Conservation (phyloP, 2,888 invertebrate genomes). For the Nemapogon koenigi region DNA sequence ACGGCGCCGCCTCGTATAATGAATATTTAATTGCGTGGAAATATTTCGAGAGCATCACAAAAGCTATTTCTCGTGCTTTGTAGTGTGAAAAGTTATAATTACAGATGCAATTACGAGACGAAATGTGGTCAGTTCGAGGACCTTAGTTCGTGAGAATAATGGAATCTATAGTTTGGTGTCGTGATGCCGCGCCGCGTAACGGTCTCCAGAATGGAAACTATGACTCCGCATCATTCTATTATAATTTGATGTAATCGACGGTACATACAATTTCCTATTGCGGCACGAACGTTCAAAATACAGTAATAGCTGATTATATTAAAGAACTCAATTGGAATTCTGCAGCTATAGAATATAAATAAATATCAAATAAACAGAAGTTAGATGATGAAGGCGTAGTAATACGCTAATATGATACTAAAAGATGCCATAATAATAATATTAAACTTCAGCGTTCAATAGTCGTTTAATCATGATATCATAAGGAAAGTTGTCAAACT, state of each 20-base stretch:
- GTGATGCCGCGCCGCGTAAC: slow-evolving; percentile 47
- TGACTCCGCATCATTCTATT: slow-evolving; percentile 50
- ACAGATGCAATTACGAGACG: slow-evolving; percentile 27
- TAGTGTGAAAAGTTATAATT: slow-evolving; percentile 26
- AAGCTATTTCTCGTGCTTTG: slow-evolving; percentile 29
- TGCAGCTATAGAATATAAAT: too few species aligned
- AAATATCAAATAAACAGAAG: too few species aligned
- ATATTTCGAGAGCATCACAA: slow-evolving; percentile 29
- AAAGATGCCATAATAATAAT: too few species aligned
- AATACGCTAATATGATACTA: too few species aligned
- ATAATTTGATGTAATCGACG: slow-evolving; percentile 31
- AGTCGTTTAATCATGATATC: too few species aligned
- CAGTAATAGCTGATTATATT: not conserved
- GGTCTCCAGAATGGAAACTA: slow-evolving; percentile 41
- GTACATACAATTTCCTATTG: slow-evolving; percentile 28
- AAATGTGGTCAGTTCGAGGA: not conserved
- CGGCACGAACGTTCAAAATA: not conserved
- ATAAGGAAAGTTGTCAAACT: too few species aligned
- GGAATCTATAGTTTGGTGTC: slow-evolving; percentile 10
- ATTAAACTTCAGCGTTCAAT: too few species aligned
- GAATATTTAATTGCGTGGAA: slow-evolving; percentile 50
- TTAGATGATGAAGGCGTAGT: too few species aligned
- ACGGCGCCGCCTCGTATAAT: slow-evolving; percentile 3
- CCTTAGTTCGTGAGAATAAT: not conserved
- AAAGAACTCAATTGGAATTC: slow-evolving; percentile 4